Evolutionary conservation across 2,113 vertebrate genomes (phyloP).

Genomic region (Paraplagusia blochii): DNA sequence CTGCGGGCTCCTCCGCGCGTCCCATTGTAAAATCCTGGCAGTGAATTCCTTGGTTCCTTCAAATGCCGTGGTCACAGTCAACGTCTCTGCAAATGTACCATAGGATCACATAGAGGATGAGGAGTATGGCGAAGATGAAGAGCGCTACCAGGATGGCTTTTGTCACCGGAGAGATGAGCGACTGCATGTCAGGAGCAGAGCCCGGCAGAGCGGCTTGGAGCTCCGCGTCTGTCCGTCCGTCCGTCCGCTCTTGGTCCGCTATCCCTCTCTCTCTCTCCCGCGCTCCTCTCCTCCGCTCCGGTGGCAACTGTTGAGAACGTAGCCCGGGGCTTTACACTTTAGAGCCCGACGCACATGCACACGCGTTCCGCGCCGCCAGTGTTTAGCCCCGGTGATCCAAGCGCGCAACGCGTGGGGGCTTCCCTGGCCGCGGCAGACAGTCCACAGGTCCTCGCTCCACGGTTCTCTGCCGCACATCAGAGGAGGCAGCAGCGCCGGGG

Average conservation of each 20-base stretch:
- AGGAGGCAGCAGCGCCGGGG: constrained; percentile 7
- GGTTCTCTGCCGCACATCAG: constrained; percentile 32
- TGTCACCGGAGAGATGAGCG: constrained; percentile 93
- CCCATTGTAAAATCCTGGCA: constrained; percentile 40
- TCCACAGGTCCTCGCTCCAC: constrained; percentile 41
- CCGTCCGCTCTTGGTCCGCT: constrained; percentile 63
- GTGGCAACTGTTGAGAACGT: constrained; percentile 71
- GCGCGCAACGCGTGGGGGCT: constrained; percentile 64
- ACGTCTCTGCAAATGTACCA: constrained; percentile 99
- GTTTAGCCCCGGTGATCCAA: constrained; percentile 26
- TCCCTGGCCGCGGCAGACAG: constrained; percentile 52
- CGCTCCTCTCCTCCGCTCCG: constrained; percentile 53
- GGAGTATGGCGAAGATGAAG: constrained; percentile 96
- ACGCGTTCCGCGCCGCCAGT: constrained; percentile 32
- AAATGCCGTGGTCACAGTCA: constrained; percentile 96
- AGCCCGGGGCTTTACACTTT: constrained; percentile 55
- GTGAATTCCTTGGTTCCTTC: constrained; percentile 68
- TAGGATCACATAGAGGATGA: constrained; percentile 97
- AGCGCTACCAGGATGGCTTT: constrained; percentile 94
- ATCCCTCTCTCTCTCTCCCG: constrained; percentile 43
- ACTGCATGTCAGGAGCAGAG: constrained; percentile 89
- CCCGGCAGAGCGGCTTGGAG: constrained; percentile 68
- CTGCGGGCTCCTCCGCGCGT: constrained; percentile 47
- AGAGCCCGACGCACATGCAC: constrained; percentile 63
- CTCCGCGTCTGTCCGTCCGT: constrained; percentile 63